Conservation (phyloP, 2,113 vertebrate species). For the Spizaetus ornatus region DNA sequence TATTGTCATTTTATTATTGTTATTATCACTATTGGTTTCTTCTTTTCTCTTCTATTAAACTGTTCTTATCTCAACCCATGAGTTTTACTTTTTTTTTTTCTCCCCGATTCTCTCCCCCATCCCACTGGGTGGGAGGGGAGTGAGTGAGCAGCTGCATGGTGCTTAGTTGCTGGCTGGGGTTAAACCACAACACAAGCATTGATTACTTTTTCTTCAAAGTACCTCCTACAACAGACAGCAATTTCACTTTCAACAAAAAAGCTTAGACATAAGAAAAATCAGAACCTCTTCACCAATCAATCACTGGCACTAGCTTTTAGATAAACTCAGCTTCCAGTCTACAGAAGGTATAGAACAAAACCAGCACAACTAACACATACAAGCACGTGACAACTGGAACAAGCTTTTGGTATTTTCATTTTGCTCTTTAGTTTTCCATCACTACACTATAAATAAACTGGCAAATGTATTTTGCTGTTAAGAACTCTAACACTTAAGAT, state of each 20-base stretch:
- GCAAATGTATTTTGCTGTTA: too few species aligned
- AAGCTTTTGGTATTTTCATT: not conserved
- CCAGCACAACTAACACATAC: not conserved
- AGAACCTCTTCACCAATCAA: not conserved
- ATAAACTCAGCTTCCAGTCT: not conserved
- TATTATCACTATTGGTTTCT: too few species aligned
- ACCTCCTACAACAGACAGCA: not conserved
- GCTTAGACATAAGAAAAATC: not conserved
- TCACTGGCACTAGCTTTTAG: not conserved
- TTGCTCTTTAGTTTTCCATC: not conserved
- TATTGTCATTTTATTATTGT: too few species aligned
- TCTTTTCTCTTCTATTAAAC: too few species aligned
- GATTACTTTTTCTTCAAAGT: not conserved
- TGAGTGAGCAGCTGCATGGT: too few species aligned
- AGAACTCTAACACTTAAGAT: not conserved
- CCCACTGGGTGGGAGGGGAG: too few species aligned
- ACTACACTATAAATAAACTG: not conserved
- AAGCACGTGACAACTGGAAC: not conserved
- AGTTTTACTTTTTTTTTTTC: too few species aligned
- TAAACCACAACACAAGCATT: not conserved
- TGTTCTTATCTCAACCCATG: too few species aligned
- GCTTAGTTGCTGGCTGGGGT: too few species aligned
- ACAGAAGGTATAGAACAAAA: not conserved
- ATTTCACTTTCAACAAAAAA: not conserved
- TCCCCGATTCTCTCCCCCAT: too few species aligned